Base-by-base conservation (phyloP, 2,797 vertebrate genomes). In the Falco cherrug region DNA sequence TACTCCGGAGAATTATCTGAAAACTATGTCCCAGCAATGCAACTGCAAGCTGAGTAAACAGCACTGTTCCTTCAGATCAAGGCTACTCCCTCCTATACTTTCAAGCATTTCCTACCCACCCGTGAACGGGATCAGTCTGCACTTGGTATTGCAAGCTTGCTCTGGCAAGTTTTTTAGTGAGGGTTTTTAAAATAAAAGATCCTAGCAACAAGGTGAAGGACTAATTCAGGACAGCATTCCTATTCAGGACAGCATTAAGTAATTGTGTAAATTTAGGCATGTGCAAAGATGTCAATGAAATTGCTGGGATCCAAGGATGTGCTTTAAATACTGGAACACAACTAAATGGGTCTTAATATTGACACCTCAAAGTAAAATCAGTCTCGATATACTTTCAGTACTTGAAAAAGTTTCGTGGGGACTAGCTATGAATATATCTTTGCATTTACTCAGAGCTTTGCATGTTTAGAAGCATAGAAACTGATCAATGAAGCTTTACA, bases 121-220 rank as follows among this genome's bases (percentile, higher is more conserved):
- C 15, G 18, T 61, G 70, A 82, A 65, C 6, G 71, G 84, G 88
- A 75, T 84, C 4, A 26, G 70, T 39, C 84, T 77, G 81, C 4
- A 8, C 56, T 74, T 92, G 93, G 90, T 87, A 84, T 63, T 51
- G 82, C 64, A 92, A 93, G 68, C 90, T 96, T 94, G 81, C 81
- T 92, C 90, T 89, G 78, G 81, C 90, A 93, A 93, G 81, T 73
- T 82, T 47, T 71, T 48, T 31, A 73, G 35, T 29, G 64, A 64
- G 64, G 35, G 39, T 15, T 86, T 94, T 87, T 65, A 67, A 93
- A 90, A 76, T 37, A 82, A 59, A 79, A 85, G 67, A 13, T 96
- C 82, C 78, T 90, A 93, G 75, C 89, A 93, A 73, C 71, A 63
- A 87, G 71, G 60, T 41, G 61, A 87, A 80, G 87, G 82, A 64